Evolutionary conservation across 2,113 vertebrate genomes (phyloP), one percentile per base, ranked within the genome.

Genomic region (Zosterops borbonicus): DNA sequence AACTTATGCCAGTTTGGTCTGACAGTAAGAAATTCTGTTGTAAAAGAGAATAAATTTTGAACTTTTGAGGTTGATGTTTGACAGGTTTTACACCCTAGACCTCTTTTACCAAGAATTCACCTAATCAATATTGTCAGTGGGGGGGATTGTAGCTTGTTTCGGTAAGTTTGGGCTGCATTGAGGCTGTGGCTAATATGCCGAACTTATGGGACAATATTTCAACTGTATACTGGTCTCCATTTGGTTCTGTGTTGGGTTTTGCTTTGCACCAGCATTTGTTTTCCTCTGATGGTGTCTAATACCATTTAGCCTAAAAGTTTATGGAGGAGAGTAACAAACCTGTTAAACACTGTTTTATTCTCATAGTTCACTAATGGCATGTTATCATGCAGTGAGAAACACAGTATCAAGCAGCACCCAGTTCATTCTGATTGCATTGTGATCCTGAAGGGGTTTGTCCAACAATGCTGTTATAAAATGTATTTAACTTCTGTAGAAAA

Each of bases 401-500:
- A 86, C 53, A 29, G 49, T 42, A 42, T 56, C 0, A 0, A 91
- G 14, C 25, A 31, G 42, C 77, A 63, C 78, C 59, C 62, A 89
- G 91, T 91, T 94, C 5, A 20, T 68, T 92, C 95, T 67, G 46
- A 92, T 90, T 91, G 74, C 75, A 52, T 73, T 78, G 67, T 41
- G 23, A 84, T 95, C 94, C 91, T 73, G 55, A 69, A 73, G 79
- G 60, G 49, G 75, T 69, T 50, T 91, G 47, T 17, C 69, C 81
- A 92, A 93, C 95, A 97, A 94, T 92, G 63, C 24, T 10, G 5
- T 68, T 90, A 37, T 59, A 91, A 89, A 82, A 94, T 44, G 28
- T 37, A 46, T 25, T 76, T 58, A 9, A 55, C 58, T 62, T 84
- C 18, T 76, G 73, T 78, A 95, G 84, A 96, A 97, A 97, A 96